Conservation (phyloP, 2,113 vertebrate species). For the Ibidorhyncha struthersii region DNA sequence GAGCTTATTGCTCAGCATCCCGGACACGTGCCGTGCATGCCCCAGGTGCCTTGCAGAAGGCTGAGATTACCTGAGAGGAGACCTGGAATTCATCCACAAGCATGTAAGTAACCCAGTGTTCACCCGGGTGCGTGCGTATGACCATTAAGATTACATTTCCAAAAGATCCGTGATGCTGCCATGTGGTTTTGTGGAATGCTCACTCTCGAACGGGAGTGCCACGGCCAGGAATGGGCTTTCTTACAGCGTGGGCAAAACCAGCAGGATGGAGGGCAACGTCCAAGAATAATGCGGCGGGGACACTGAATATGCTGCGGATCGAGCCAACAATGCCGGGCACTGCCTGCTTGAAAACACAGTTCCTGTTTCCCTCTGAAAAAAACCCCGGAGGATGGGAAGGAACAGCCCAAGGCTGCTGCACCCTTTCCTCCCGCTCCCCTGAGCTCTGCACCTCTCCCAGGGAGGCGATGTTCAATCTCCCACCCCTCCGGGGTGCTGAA, state of each 20-base stretch:
- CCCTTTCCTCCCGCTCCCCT: accelerated
- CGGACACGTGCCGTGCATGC: accelerated
- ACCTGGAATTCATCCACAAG: accelerated
- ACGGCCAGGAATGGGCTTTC: not conserved
- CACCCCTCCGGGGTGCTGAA: not conserved
- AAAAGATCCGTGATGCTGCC: accelerated
- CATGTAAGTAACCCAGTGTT: accelerated
- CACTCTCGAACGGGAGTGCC: accelerated
- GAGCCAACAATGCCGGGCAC: not conserved
- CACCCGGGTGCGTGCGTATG: accelerated
- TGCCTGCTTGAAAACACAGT: not conserved
- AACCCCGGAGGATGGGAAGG: not conserved
- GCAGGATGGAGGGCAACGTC: not conserved
- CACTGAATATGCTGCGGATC: accelerated
- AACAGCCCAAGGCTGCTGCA: not conserved
- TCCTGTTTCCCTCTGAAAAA: not conserved
- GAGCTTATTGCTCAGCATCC: not conserved
- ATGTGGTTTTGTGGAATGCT: accelerated
- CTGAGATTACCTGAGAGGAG: not conserved
- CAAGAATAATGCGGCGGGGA: accelerated
- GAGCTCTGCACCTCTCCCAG: not conserved
- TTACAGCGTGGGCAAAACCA: not conserved
- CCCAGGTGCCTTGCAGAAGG: not conserved
- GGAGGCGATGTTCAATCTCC: accelerated
- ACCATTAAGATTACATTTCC: not conserved